Percentiles rank a stretch among this genome's conserved stretches.
phyloP scores from a whole-genome alignment of 2,888 invertebrate genomes.

The Drosophila affinis region DNA sequence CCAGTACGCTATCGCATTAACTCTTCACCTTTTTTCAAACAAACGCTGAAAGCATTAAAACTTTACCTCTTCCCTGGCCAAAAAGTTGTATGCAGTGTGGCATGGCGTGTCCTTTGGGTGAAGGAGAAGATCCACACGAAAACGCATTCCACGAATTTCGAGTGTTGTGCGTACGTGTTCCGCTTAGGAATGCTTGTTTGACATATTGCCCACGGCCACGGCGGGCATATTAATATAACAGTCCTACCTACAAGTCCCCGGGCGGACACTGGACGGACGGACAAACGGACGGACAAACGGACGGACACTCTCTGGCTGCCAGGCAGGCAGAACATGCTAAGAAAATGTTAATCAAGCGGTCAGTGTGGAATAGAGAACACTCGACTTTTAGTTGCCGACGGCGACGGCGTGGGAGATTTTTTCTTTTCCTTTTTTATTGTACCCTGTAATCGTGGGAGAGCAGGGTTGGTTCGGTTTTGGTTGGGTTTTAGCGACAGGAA shows the following conservation, averaged over 20 bases:
- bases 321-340: constrained; percentile 47
- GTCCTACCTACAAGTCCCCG: constrained; percentile 12
- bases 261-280: neutral
- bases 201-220: constrained; percentile 71
- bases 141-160: constrained; percentile 70
- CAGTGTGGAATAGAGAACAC: constrained; percentile 73
- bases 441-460: neutral
- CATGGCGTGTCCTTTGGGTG: constrained; percentile 52
- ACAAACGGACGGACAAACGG: neutral
- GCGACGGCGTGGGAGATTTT: constrained; percentile 72
- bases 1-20: constrained; percentile 54
- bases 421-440: constrained; percentile 16
- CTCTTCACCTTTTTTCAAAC: constrained; percentile 57
- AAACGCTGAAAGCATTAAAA: constrained; percentile 62
- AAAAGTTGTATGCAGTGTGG: constrained; percentile 4
- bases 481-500: no score
- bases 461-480: neutral
- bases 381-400: constrained; percentile 63
- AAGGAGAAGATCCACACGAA: constrained; percentile 19
- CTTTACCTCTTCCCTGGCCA: constrained; percentile 34
- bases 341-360: constrained; percentile 78
- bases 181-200: constrained; percentile 75
- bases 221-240: constrained; percentile 69
- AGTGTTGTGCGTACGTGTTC: constrained; percentile 68
- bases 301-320: neutral